phyloP scores from a whole-genome alignment of 2,797 vertebrate species.

The Crenichthys baileyi region DNA sequence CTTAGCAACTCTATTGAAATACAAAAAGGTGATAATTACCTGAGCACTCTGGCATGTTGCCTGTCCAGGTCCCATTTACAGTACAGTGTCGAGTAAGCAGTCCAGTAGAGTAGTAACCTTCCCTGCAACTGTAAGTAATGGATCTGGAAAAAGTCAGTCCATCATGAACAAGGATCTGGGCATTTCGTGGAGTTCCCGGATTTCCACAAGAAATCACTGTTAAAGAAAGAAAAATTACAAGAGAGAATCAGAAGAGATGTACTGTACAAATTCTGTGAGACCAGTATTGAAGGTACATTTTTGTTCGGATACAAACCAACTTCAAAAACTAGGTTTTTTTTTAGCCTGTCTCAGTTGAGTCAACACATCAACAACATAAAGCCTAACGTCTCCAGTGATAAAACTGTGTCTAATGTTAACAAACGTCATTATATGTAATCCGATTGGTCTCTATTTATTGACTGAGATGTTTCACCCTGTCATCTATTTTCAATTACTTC shows the following conservation, averaged over 20 bases:
- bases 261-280: conserved; percentile 5
- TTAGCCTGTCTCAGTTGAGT: conserved; percentile 5
- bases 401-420: background rate
- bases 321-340: background rate
- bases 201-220: conserved; percentile 96
- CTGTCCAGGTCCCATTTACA: conserved; percentile 96
- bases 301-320: background rate
- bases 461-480: background rate
- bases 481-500: background rate
- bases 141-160: conserved; percentile 94
- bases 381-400: background rate
- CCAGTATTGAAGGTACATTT: background rate
- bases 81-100: conserved; percentile 97
- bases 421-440: background rate
- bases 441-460: background rate
- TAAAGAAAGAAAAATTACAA: conserved; percentile 9
- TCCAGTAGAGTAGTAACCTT: conserved; percentile 93
- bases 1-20: too few relatives aligned
- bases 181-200: conserved; percentile 93
- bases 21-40: conserved; percentile 75
- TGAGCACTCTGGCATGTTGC: conserved; percentile 91
- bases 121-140: conserved; percentile 92
- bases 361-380: background rate
- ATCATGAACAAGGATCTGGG: conserved; percentile 89
- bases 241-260: conserved; percentile 2